A percentile compares a stretch with the other conserved stretches of the same genome.
Conservation (phyloP, 2,888 invertebrate genomes). For the Polietes domitor region DNA sequence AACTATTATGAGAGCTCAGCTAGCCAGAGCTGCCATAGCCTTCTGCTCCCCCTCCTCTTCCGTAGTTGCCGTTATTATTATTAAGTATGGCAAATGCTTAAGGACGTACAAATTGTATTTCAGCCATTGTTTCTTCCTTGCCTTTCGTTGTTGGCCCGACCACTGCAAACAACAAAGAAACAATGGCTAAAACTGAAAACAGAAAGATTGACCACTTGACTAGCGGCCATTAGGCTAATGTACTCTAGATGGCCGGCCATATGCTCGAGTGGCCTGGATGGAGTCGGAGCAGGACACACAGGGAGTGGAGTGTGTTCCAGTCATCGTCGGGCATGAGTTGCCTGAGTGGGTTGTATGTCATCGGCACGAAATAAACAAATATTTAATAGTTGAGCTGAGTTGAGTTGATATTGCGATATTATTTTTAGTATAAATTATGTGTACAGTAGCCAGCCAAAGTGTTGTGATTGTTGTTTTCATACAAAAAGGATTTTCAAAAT, state of each 20-base stretch:
- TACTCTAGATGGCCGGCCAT: constrained; percentile 13
- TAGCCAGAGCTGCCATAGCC: neutral
- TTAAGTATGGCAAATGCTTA: neutral
- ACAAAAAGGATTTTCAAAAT: no score
- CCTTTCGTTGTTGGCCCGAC: neutral
- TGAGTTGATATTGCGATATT: neutral
- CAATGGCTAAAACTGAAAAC: neutral
- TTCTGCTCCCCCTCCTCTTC: neutral
- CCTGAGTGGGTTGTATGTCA: constrained; percentile 16
- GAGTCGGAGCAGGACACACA: neutral
- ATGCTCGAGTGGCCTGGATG: neutral
- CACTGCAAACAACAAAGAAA: neutral
- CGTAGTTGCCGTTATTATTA: neutral
- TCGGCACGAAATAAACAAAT: constrained; percentile 3
- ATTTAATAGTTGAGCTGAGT: constrained; percentile 1
- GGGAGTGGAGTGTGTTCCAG: neutral
- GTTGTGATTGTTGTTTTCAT: neutral
- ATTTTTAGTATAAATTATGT: neutral
- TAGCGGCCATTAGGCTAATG: constrained; percentile 28
- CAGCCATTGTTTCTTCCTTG: neutral
- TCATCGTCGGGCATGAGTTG: neutral
- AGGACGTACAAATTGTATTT: neutral
- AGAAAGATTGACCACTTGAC: constrained; percentile 5
- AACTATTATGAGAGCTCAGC: neutral
- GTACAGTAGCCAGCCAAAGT: neutral